A percentile compares a stretch with the other conserved stretches of the same genome.
phyloP scores from a whole-genome alignment of 2,888 invertebrate genomes.

The Caenorhabditis angaria region DNA sequence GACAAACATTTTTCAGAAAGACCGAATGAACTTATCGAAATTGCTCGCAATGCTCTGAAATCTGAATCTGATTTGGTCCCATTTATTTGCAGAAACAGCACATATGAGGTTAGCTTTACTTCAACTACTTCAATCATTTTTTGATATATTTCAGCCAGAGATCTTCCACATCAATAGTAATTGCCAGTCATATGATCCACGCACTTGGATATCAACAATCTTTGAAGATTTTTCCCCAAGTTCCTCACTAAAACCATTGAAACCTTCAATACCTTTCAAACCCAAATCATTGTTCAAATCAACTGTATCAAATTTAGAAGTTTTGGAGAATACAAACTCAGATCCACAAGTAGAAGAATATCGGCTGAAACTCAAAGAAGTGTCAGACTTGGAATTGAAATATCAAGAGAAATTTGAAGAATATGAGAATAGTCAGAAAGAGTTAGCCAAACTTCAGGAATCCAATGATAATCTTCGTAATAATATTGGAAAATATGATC shows the following conservation, averaged over 20 bases:
- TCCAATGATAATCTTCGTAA: background rate
- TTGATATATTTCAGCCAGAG: background rate
- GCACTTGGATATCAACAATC: conserved; percentile 21
- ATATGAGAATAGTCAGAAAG: conserved; percentile 7
- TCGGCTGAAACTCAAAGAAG: background rate
- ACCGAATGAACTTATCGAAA: background rate
- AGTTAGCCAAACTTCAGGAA: background rate
- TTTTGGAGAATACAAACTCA: background rate
- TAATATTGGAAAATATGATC: conserved; percentile 18
- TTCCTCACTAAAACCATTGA: background rate
- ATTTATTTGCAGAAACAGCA: background rate
- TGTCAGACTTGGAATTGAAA: background rate
- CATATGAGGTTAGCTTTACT: background rate
- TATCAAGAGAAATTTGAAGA: background rate
- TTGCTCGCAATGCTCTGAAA: background rate
- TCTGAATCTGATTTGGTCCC: background rate
- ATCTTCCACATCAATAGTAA: background rate
- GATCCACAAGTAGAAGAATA: conserved; percentile 14
- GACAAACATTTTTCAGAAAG: background rate
- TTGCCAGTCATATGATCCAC: conserved; percentile 4
- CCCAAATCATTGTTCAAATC: background rate
- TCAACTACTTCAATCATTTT: too few species aligned
- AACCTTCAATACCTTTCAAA: background rate
- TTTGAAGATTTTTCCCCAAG: background rate
- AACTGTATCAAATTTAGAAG: background rate